phyloP scores from a whole-genome alignment of 2,113 vertebrate genomes.

The Sprattus sprattus region DNA sequence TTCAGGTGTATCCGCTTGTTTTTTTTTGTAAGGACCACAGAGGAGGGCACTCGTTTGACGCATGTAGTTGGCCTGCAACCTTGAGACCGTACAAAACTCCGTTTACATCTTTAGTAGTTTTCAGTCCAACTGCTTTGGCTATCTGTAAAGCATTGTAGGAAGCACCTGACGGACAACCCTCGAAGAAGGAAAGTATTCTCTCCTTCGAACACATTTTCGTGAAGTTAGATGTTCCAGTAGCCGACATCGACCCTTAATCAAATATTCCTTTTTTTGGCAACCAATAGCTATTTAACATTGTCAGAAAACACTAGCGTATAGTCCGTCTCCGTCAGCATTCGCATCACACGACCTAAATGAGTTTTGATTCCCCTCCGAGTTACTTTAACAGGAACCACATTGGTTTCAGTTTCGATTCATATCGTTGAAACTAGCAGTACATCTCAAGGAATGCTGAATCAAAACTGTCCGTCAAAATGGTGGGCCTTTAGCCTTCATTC shows the following conservation, averaged over 20 bases:
- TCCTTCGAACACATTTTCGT: background rate
- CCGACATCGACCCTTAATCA: no score
- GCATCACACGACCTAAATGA: no score
- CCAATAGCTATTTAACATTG: no score
- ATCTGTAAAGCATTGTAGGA: background rate
- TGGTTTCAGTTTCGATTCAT: background rate
- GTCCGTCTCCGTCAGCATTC: no score
- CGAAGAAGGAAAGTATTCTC: background rate
- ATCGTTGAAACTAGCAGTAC: no score
- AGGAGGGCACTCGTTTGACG: background rate
- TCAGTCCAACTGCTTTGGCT: conserved; percentile 32
- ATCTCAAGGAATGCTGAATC: no score
- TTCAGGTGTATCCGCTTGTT: background rate
- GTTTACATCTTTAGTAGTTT: conserved; percentile 29
- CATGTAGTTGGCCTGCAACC: background rate
- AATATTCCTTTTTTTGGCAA: background rate
- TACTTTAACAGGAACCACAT: background rate
- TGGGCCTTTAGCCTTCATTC: no score
- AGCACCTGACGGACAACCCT: background rate
- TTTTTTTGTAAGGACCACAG: conserved; percentile 14
- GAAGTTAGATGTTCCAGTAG: background rate
- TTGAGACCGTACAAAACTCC: background rate
- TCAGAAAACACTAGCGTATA: no score
- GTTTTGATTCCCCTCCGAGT: no score
- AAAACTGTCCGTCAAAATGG: no score